These are phyloP conservation scores for Amblyraja radiata DNA, from an alignment of 2,797 vertebrate species.

Conservation along the genomic window DNA sequence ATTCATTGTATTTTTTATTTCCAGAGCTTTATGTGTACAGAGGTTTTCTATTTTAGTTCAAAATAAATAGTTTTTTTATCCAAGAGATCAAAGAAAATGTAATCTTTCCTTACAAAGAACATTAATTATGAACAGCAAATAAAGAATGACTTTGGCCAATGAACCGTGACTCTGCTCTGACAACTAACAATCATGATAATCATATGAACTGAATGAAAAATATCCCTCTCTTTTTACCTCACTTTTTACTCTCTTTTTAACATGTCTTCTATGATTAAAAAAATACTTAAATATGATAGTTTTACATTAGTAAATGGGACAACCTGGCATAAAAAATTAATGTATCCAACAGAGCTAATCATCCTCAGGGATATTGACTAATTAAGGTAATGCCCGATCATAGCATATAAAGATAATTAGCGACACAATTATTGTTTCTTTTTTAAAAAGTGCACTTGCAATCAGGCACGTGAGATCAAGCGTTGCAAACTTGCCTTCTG, in stretches of 20 bases:
- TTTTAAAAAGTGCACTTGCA: slow-evolving; percentile 7
- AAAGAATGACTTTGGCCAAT: background rate
- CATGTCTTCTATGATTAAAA: too few species aligned
- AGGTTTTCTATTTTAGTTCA: background rate
- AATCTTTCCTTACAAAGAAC: background rate
- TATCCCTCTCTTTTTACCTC: background rate
- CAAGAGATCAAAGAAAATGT: slow-evolving; percentile 7
- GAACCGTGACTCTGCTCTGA: background rate
- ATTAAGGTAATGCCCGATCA: background rate
- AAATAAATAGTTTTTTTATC: background rate
- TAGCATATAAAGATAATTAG: slow-evolving; percentile 2
- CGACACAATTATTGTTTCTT: background rate
- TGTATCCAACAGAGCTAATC: background rate
- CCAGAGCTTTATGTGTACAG: background rate
- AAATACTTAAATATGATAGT: background rate
- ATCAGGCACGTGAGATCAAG: background rate
- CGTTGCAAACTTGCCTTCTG: background rate
- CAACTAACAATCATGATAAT: background rate
- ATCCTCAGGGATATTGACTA: background rate
- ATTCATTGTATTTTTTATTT: background rate
- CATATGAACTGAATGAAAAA: background rate
- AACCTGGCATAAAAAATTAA: background rate
- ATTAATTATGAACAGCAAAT: background rate
- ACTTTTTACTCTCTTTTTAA: too few species aligned
- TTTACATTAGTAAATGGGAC: background rate